Evolutionary conservation across 2,888 invertebrate genomes (phyloP), one percentile per base, ranked within the genome.

Genomic region (Anorthoa munda): DNA sequence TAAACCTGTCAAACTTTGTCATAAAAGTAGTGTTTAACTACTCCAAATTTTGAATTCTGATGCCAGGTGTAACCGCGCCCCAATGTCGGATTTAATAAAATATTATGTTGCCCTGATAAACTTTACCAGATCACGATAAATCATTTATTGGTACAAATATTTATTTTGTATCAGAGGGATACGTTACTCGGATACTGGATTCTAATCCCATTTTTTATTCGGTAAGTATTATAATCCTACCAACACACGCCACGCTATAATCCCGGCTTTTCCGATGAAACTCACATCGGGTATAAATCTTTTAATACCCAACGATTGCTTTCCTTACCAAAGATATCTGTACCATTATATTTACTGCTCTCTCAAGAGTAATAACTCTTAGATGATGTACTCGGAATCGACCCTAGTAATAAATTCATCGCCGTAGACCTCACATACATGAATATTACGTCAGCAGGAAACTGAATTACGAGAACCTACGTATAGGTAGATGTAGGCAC

Each of bases 341-440:
- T 82, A 74, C 70, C 74, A 68, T 73, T 55, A 83, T 75, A 69
- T 83, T 81, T 77, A 84, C 81, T 39, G 74, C 76, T 83, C 81
- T 76, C 77, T 77, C 63, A 76, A 76, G 72, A 78, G 75, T 76
- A 75, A 80, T 84, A 83, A 83, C 72, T 78, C 83, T 81, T 59
- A 63, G 70, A 74, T 68, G 70, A 74, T 77, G 69, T 65, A 51
- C 73, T 75, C 58, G 2, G 48, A 73, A 85, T 77, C 75, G 67
- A 86, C 66, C 72, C 46, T 48, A 76, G 81, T 74, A 74, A 86
- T 77, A 76, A 86, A 84, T 86, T 86, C 74, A 83, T 85, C 60
- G 71, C n/a, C 46, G 59, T 64, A 76, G 31, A 77, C 72, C 70
- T 63, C 67, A 69, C 66, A 71, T 72, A 77, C 63, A 82, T 85